A percentile compares a stretch with the other conserved stretches of the same genome.
Conservation (phyloP, 1,140 invertebrate species). For the Phortica variegata region DNA sequence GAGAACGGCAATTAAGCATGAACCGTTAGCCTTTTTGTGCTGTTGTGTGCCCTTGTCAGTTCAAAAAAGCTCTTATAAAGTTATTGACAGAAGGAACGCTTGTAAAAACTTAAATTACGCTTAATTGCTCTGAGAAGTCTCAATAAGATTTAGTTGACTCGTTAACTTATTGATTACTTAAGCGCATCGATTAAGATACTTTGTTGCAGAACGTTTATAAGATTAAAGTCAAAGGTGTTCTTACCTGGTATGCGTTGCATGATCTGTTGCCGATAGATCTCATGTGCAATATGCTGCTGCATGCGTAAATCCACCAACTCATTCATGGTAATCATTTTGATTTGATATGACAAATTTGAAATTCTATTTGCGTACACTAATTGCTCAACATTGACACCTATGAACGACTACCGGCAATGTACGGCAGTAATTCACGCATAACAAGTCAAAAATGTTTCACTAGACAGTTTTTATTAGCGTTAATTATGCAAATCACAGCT, state of each 20-base stretch:
- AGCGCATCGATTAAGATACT: too few relatives aligned
- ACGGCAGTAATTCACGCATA: constrained; percentile 9
- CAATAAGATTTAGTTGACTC: too few relatives aligned
- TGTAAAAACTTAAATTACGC: too few relatives aligned
- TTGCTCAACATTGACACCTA: constrained; percentile 34
- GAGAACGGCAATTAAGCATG: too few relatives aligned
- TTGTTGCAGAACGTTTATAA: too few relatives aligned
- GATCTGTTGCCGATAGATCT: constrained; percentile 56
- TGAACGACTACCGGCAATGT: constrained; percentile 22
- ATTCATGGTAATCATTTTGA: constrained; percentile 51
- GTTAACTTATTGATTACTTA: too few relatives aligned
- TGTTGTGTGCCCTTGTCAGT: too few relatives aligned
- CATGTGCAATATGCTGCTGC: constrained; percentile 55
- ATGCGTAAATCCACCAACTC: constrained; percentile 55
- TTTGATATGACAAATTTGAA: constrained; percentile 5
- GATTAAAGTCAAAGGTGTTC: too few relatives aligned
- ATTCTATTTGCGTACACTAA: constrained; percentile 33
- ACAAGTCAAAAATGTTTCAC: constrained; percentile 18
- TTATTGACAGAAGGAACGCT: too few relatives aligned
- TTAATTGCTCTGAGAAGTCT: too few relatives aligned
- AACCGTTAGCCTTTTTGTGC: too few relatives aligned
- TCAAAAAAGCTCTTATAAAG: too few relatives aligned
- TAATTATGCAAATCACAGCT: constrained; percentile 46
- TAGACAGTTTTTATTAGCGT: constrained; percentile 42
- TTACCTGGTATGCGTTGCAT: constrained; percentile 57